phyloP scores from a whole-genome alignment of 2,797 vertebrate genomes.

The Aythya fuligula region DNA sequence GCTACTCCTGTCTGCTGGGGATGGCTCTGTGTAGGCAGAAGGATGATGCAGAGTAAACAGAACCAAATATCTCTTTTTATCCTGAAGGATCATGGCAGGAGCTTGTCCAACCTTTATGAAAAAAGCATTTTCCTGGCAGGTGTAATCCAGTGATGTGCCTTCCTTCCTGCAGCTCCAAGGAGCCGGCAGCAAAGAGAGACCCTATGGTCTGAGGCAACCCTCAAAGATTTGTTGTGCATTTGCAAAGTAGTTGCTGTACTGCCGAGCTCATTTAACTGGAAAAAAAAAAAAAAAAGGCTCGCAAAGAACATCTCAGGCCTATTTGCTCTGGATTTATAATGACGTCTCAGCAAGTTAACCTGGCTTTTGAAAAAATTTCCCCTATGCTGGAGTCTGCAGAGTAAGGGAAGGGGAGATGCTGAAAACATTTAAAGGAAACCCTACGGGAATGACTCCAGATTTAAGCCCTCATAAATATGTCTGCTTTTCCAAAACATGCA shows the following conservation, averaged over 20 bases:
- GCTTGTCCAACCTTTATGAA: background rate
- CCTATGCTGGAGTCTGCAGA: background rate
- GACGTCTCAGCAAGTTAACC: background rate
- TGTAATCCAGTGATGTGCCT: background rate
- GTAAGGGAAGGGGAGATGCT: background rate
- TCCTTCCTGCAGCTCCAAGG: background rate
- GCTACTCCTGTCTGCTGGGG: background rate
- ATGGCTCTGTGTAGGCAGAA: background rate
- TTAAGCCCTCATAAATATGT: background rate
- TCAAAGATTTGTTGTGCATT: background rate
- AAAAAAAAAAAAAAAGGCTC: background rate
- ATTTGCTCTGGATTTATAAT: slow-evolving; percentile 24
- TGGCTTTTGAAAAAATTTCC: background rate
- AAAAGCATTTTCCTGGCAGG: background rate
- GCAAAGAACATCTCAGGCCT: background rate
- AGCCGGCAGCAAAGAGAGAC: background rate
- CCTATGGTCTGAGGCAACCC: background rate
- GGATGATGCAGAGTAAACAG: rapidly evolving
- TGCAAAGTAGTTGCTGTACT: background rate
- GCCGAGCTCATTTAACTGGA: background rate
- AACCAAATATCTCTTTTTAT: background rate
- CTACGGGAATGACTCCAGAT: background rate
- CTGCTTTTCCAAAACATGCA: background rate
- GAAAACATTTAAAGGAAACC: background rate
- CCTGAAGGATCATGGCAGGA: background rate